A percentile compares a stretch with the other conserved stretches of the same genome.
phyloP scores from a whole-genome alignment of 2,797 vertebrate genomes.

The Fundulus diaphanus region DNA sequence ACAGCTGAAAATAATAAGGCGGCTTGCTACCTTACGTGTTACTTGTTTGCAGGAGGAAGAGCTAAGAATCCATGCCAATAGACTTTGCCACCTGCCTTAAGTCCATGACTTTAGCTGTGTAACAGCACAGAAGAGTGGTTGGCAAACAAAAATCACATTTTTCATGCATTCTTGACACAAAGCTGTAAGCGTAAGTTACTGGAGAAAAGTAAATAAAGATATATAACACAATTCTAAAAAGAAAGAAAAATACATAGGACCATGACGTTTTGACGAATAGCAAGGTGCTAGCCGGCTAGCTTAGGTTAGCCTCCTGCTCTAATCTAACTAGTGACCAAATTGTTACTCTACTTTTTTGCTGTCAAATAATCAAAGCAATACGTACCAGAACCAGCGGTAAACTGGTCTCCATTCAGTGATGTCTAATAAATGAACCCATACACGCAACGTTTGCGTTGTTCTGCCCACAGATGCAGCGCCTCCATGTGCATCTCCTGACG shows the following conservation, averaged over 20 bases:
- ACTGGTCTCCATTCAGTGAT: background rate
- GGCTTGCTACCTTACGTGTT: background rate
- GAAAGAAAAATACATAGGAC: no score
- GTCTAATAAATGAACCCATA: background rate
- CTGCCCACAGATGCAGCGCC: background rate
- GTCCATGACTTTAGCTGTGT: background rate
- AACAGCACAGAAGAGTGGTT: background rate
- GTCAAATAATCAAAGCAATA: constrained; percentile 10
- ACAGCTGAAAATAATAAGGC: background rate
- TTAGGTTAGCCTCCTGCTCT: constrained; percentile 15
- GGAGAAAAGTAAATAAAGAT: no score
- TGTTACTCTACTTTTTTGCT: background rate
- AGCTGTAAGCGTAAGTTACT: background rate
- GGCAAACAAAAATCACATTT: background rate
- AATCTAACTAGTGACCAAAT: accelerated
- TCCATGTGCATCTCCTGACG: constrained; percentile 64
- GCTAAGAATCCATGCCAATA: background rate
- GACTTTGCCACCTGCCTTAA: background rate
- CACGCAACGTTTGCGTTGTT: background rate
- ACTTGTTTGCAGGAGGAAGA: background rate
- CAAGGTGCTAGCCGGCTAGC: constrained; percentile 17
- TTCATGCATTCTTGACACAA: background rate
- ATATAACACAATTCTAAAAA: background rate
- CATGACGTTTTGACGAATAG: constrained; percentile 12
- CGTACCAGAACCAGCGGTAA: constrained; percentile 40